Evolutionary conservation across 2,888 invertebrate genomes (phyloP), one percentile per base, ranked within the genome.

Genomic region (Dusona sp.): DNA sequence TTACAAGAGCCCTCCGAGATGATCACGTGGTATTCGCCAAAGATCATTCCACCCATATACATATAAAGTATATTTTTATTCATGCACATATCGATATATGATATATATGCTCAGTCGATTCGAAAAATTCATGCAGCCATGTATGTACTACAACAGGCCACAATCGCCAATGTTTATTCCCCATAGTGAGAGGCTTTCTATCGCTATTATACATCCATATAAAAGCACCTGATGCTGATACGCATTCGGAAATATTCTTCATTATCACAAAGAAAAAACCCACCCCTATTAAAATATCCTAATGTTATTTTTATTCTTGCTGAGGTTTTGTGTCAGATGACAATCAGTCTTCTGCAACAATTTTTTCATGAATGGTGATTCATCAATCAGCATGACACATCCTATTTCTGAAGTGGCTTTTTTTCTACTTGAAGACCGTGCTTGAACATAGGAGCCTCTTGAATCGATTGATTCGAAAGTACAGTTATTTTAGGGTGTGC

Each of bases 1-100:
- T 86, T 86, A 86, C 86, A 84, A 81, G 83, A 77, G 74, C 70
- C 78, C 77, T 74, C 51, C 51, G 73, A 48, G 51, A 65, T 51
- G 70, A 83, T 75, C 79, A 68, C 78, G 75, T 38, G 65, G 79
- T 42, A n/a, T 72, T 80, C 19, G 61, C 65, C 54, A 45, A 70
- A 72, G 64, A 75, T 80, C 70, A 68, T 78, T 33, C 54, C 51
- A 68, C 57, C 45, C 57, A 67, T 45, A 65, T 73, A 73, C 33
- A 36, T 36, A 65, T 38, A 16, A 22, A 13, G 22, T 7, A 65
- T 33, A 48, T 29, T 54, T 19, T 54, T 16, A 33, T 29, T 29
- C 48, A 51, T 51, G 29, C 51, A 22, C 19, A 67, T 67, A 67
- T 67, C 29, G 19, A 67, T 67, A 19, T 67, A 70, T 70, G 45